Base-by-base conservation (phyloP, 2,797 vertebrate species). In the Rhinichthys osculus region DNA sequence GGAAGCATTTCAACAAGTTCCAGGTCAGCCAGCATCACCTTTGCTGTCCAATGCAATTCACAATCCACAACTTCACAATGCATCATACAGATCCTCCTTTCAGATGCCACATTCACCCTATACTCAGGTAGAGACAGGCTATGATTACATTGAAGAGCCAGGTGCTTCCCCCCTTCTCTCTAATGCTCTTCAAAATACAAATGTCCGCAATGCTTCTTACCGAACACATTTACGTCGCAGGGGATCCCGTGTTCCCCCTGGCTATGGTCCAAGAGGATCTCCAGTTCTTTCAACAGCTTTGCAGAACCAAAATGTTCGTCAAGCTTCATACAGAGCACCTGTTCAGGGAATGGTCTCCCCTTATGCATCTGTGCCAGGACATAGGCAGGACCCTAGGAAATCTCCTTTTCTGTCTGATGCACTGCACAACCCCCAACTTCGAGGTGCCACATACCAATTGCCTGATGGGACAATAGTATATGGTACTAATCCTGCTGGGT, bases 131-230 rank as follows among this genome's bases (percentile, higher is more conserved):
- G 89, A 94, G 69, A 92, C 90, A 5, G 92, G 93, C 33, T 95
- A 94, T 85, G 94, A 95, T 90, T 92, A 95, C 85, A 93, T 94
- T 64, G 91, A 93, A 44, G 95, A 95, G 50, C 93, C 94, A 82
- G 93, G 90, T 27, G 93, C 94, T 7, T 84, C 90, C 23, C 94
- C 94, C 3, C 77, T 95, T 54, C 94, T 96, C 74, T 89, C 94
- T 14, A 92, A 95, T 69, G 95, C 95, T 77, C 86, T 95, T 76
- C 94, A 94, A 87, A 92, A 94, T 85, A 89, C 91, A 47, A 90
- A 85, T 80, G 87, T 96, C 64, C 92, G 90, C 30, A 92, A 90
- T 87, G 92, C 95, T 70, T 91, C 94, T 40, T 85, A 90, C 72
- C 50, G 52, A 71, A 86, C 89, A 23, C 86, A 86, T 81, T 89